phyloP scores from a whole-genome alignment of 2,113 vertebrate genomes.

The Irena cyanogastra region DNA sequence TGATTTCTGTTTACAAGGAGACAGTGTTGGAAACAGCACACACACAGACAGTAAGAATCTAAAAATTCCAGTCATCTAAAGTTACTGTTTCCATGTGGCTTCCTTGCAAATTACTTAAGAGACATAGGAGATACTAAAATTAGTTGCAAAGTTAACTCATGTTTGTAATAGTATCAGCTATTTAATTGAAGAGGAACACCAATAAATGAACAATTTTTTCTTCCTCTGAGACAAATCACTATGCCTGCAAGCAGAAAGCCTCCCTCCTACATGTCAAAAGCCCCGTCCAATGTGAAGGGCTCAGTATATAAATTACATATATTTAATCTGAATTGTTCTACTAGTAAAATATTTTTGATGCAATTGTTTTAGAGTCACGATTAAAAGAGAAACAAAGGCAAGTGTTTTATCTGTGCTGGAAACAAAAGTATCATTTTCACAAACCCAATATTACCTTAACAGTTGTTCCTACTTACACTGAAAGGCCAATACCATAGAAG shows the following conservation, averaged over 20 bases:
- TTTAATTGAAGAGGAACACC: not conserved
- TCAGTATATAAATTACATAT: not conserved
- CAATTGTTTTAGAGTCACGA: not conserved
- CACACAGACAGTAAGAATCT: not conserved
- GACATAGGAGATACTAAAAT: slow-evolving; percentile 16
- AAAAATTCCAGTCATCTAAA: slow-evolving; percentile 40
- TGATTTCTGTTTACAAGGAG: slow-evolving; percentile 16
- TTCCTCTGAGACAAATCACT: not conserved
- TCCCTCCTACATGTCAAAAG: not conserved
- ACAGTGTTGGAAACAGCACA: not conserved
- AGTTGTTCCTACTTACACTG: not conserved
- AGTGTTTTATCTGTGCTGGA: not conserved
- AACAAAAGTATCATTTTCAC: not conserved
- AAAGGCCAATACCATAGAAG: not conserved
- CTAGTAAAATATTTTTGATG: not conserved
- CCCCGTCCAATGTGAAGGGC: not conserved
- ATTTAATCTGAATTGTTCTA: not conserved
- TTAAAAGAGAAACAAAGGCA: not conserved
- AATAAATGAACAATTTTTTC: not conserved
- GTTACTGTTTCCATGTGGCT: slow-evolving; percentile 27
- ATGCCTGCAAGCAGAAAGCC: not conserved
- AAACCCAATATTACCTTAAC: not conserved
- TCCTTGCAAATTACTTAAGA: slow-evolving; percentile 5
- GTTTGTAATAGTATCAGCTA: not conserved
- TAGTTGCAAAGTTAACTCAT: not conserved